phyloP scores from a whole-genome alignment of 35 echinoderm and acorn worm species.

The Lytechinus pictus region DNA sequence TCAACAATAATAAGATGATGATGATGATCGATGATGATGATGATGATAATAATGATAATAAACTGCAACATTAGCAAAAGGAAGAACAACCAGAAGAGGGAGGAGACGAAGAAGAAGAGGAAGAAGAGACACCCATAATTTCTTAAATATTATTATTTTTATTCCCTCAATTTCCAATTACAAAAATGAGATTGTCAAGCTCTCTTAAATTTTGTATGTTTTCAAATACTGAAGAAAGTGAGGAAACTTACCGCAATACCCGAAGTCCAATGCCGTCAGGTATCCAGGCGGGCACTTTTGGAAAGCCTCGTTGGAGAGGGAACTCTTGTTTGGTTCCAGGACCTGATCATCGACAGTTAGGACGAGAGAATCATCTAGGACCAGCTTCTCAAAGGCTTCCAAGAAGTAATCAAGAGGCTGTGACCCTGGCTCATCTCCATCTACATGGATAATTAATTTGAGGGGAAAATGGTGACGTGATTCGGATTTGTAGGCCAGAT shows the following conservation, averaged over 20 bases:
- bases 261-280: neutral
- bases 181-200: neutral
- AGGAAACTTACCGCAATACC: neutral
- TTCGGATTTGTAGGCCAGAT: too few species aligned
- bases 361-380: neutral
- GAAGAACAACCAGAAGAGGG: too few species aligned
- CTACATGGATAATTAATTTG: neutral
- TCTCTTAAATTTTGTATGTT: neutral
- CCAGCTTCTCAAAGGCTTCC: neutral
- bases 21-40: too few species aligned
- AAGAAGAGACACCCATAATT: too few species aligned
- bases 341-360: neutral
- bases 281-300: neutral
- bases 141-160: too few species aligned
- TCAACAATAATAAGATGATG: too few species aligned
- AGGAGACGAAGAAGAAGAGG: too few species aligned
- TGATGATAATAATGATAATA: too few species aligned
- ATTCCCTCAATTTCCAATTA: too few species aligned
- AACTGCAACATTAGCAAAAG: too few species aligned
- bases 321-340: slow-evolving; percentile 37
- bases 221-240: neutral
- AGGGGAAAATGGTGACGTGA: neutral
- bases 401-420: neutral
- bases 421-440: neutral
- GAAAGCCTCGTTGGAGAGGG: neutral